Evolutionary conservation across 2,888 invertebrate genomes (phyloP).

Genomic region (Drosophila kambysellisi): DNA sequence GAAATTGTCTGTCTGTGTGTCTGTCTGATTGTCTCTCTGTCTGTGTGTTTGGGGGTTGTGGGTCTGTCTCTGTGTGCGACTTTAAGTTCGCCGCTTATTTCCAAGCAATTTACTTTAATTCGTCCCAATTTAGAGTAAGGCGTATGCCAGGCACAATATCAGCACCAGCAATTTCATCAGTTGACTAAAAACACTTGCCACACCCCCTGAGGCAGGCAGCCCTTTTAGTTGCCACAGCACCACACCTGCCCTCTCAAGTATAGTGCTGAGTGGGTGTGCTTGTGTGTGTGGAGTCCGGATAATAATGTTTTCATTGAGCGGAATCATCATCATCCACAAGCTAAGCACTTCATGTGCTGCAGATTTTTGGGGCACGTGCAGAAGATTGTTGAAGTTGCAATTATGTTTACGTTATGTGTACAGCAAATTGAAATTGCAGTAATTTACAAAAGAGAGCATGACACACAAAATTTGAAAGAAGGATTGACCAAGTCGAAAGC

Average conservation of each 20-base stretch:
- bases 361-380: slow-evolving; percentile 18
- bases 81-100: slow-evolving; percentile 61
- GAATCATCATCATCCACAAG: slow-evolving; percentile 56
- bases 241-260: slow-evolving; percentile 19
- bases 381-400: slow-evolving; percentile 58
- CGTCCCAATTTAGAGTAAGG: slow-evolving; percentile 69
- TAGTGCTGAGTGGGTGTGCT: background rate
- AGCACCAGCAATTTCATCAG: slow-evolving; percentile 46
- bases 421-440: slow-evolving; percentile 58
- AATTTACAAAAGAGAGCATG: slow-evolving; percentile 6
- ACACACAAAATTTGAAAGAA: background rate
- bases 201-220: slow-evolving; percentile 6
- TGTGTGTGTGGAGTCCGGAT: slow-evolving; percentile 29
- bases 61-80: slow-evolving; percentile 18
- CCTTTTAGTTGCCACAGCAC: slow-evolving; percentile 31
- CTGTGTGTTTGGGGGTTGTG: slow-evolving; percentile 9
- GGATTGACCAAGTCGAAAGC: slow-evolving; percentile 15
- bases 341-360: slow-evolving; percentile 18
- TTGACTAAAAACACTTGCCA: slow-evolving; percentile 40
- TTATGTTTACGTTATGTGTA: slow-evolving; percentile 51
- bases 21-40: slow-evolving; percentile 9
- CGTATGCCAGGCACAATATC: slow-evolving; percentile 44
- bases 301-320: slow-evolving; percentile 70
- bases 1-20: background rate
- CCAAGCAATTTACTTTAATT: slow-evolving; percentile 80